Conservation (phyloP, 2,113 vertebrate species). For the Collichthys lucidus region DNA sequence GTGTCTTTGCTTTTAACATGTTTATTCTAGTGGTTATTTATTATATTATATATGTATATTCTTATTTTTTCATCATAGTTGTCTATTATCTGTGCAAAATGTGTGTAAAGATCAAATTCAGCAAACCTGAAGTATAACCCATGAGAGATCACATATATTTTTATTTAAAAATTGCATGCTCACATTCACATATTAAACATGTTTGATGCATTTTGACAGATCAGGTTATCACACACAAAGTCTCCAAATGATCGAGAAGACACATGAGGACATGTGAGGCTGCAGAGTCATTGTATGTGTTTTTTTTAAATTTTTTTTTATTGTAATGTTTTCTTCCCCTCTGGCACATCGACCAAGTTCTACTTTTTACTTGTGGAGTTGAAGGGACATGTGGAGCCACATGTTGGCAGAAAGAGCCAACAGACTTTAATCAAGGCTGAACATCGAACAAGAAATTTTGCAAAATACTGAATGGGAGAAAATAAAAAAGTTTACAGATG, state of each 20-base stretch:
- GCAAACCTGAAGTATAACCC: neutral
- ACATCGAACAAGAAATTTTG: neutral
- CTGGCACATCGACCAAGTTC: neutral
- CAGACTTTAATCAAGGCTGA: neutral
- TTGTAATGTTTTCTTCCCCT: neutral
- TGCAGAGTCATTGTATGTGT: neutral
- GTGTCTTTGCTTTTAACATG: too few species aligned
- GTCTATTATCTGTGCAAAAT: too few species aligned
- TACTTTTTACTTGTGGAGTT: neutral
- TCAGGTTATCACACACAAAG: neutral
- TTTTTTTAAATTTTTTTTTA: neutral
- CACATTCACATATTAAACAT: neutral
- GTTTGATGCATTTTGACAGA: neutral
- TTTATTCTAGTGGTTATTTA: too few species aligned
- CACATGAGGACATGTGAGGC: neutral
- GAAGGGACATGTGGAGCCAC: neutral
- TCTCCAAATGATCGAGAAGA: neutral
- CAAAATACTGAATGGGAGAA: neutral
- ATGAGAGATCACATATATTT: neutral
- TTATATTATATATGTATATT: too few species aligned
- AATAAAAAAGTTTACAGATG: neutral
- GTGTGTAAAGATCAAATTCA: too few species aligned
- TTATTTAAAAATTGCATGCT: neutral
- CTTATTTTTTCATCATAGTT: too few species aligned
- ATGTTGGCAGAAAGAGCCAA: slow-evolving; percentile 8